Evolutionary conservation across 1,140 invertebrate genomes (phyloP), one percentile per base, ranked within the genome.

Genomic region (Drosophila pruinosa): DNA sequence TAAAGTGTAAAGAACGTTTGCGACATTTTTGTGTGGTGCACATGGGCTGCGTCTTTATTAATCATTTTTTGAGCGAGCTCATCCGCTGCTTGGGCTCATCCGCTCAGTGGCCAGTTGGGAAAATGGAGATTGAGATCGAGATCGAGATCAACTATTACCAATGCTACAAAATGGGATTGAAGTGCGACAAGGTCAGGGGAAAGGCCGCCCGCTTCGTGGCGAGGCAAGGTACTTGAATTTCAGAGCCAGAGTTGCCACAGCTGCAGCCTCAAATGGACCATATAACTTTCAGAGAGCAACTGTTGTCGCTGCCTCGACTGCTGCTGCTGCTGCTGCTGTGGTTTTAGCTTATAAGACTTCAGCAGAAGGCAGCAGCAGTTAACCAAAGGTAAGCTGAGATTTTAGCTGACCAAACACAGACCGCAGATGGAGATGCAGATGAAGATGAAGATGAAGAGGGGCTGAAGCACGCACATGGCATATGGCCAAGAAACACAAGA

Each of bases 261-360:
- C 78, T 81, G 81, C 81, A 64, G 68, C 52, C 72, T 75, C 81
- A 88, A 88, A 86, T 85, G 80, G 81, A 86, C 82, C 82, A 86
- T 71, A 81, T 88, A 86, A 81, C 77, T 88, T 88, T 86, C 74
- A 88, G 74, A 88, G 74, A 77, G 73, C 81, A 86, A 86, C 82
- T 78, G 81, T 81, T 86, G 72, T n/a, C 48, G 69, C 76, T 72
- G 65, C 15, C 26, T 41, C 4, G 54, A 59, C 10, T 21, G 76
- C 76, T 75, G 77, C 12, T 50, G 43, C 6, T 70, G 67, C 6
- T 57, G 75, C 76, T 31, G 71, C 76, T 75, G 77, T 74, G 65
- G 56, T 24, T 86, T 78, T 72, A 72, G 78, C 82, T 82, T 88
- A 88, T 88, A 88, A 78, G 82, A 88, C 82, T 88, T 88, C 82